A percentile compares a stretch with the other conserved stretches of the same genome.
Evolutionary conservation across 35 echinoderm and acorn worm species (phyloP).

Genomic region (Apostichopus californicus): DNA sequence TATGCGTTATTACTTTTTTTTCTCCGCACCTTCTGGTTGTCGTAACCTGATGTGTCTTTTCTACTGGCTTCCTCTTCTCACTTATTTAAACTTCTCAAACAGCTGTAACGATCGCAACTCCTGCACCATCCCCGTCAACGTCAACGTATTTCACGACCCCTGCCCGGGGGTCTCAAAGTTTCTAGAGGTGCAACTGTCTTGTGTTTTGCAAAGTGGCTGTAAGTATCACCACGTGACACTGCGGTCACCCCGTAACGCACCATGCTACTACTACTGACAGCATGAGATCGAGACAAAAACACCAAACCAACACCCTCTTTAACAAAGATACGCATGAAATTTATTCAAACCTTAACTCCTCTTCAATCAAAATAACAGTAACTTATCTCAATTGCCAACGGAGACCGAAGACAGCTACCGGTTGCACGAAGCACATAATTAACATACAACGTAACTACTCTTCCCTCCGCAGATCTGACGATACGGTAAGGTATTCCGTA

Average conservation of each 20-base stretch:
- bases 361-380: not conserved
- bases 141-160: slow-evolving; percentile 82
- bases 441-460: not conserved
- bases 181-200: slow-evolving; percentile 75
- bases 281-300: not conserved
- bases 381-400: not conserved
- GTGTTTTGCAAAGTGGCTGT: slow-evolving; percentile 57
- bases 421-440: not conserved
- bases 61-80: slow-evolving; percentile 24
- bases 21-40: slow-evolving; percentile 2
- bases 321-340: too few relatives aligned
- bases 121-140: slow-evolving; percentile 82
- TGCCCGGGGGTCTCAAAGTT: slow-evolving; percentile 81
- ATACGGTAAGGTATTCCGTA: not conserved
- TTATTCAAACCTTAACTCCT: too few relatives aligned
- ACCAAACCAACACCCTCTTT: not conserved
- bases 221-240: slow-evolving; percentile 20
- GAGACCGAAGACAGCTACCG: not conserved
- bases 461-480: not conserved
- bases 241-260: not conserved
- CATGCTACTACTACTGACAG: not conserved
- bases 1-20: not conserved
- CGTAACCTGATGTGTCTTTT: not conserved
- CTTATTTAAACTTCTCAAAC: slow-evolving; percentile 55
- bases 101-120: slow-evolving; percentile 69